Conservation (phyloP, 1,140 invertebrate species). For the Oscheius sp. region DNA sequence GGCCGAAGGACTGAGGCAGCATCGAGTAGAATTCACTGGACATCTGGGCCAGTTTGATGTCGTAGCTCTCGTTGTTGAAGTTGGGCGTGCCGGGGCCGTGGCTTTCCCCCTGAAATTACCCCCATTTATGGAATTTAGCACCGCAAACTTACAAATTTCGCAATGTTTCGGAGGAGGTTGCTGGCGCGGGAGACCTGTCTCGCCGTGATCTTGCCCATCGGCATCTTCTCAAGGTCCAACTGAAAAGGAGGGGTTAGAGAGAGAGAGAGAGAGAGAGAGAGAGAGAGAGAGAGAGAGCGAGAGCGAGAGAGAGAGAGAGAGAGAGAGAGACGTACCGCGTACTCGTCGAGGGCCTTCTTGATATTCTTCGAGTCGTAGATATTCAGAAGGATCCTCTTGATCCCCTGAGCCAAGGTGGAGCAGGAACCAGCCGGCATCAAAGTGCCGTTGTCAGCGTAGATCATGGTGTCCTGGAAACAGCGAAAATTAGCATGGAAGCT, state of each 20-base stretch:
- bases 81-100: no score
- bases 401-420: constrained; percentile 73
- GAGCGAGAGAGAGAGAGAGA: no score
- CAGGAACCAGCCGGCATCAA: constrained; percentile 21
- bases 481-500: not conserved
- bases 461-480: not conserved
- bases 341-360: constrained; percentile 83
- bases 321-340: not conserved
- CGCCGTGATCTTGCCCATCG: constrained; percentile 86
- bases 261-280: no score
- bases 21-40: constrained; percentile 89
- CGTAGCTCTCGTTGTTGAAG: no score
- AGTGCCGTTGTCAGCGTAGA: constrained; percentile 46
- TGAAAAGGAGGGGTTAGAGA: no score
- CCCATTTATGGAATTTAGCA: no score
- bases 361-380: constrained; percentile 88
- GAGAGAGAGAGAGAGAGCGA: no score
- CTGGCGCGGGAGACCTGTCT: constrained; percentile 84
- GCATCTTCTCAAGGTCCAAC: constrained; percentile 92
- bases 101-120: no score
- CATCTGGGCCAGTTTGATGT: constrained; percentile 72
- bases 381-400: constrained; percentile 79
- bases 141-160: not conserved
- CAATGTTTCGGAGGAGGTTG: constrained; percentile 75
- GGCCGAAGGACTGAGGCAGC: constrained; percentile 86